Percentiles rank a stretch among this genome's conserved stretches.
phyloP scores from a whole-genome alignment of 2,888 invertebrate species.

The Eristalis intricaria region DNA sequence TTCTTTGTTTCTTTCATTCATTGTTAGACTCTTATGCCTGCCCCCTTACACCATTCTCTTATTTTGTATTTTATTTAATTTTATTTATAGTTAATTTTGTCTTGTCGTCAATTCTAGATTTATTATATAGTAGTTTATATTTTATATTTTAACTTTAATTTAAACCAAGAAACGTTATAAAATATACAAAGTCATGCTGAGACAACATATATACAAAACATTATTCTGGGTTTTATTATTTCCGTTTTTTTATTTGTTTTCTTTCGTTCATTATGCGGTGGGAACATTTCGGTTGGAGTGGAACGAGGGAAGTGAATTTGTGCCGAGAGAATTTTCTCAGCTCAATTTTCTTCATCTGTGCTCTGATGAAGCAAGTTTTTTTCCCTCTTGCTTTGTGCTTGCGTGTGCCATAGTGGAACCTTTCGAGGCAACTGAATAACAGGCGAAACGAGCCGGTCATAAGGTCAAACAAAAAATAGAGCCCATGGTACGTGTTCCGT shows the following conservation, averaged over 20 bases:
- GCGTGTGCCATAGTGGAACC: too few relatives aligned
- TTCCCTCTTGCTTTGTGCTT: too few relatives aligned
- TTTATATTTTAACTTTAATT: slow-evolving; percentile 56
- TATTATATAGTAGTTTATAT: slow-evolving; percentile 54
- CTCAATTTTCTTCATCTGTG: too few relatives aligned
- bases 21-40: not conserved
- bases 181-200: slow-evolving; percentile 70
- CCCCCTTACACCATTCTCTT: not conserved
- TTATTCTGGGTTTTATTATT: slow-evolving; percentile 39
- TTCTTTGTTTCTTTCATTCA: not conserved
- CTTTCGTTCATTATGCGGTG: not conserved
- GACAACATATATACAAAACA: slow-evolving; percentile 62
- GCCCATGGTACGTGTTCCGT: too few relatives aligned
- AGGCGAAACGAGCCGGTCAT: too few relatives aligned
- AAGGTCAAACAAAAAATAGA: too few relatives aligned
- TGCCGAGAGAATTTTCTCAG: too few relatives aligned
- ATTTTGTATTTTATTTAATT: slow-evolving; percentile 41
- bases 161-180: slow-evolving; percentile 66
- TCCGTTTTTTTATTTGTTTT: not conserved
- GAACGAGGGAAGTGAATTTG: too few relatives aligned
- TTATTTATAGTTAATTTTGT: slow-evolving; percentile 63
- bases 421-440: too few relatives aligned
- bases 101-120: slow-evolving; percentile 58
- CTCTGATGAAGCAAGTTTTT: too few relatives aligned
- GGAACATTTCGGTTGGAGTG: too few relatives aligned